Percentiles rank a stretch among this genome's conserved stretches.
These are phyloP conservation scores for Cossypha caffra DNA, from an alignment of 2,797 vertebrate genomes.

Conservation along the genomic window DNA sequence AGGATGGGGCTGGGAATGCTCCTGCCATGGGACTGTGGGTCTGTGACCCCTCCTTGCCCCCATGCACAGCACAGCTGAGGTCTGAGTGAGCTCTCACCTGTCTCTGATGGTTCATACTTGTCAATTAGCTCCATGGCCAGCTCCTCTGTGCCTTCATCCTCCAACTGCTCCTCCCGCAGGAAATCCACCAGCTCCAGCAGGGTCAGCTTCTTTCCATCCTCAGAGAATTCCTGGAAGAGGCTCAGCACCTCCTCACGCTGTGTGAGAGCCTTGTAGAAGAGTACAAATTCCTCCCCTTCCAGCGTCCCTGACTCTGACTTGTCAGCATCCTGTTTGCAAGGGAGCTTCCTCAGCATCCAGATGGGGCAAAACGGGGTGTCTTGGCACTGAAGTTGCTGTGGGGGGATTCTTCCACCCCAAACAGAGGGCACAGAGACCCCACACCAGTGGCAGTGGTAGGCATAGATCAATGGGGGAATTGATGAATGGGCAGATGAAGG, in stretches of 20 bases:
- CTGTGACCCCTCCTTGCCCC: neutral
- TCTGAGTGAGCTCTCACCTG: conserved; percentile 75
- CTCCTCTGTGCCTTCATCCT: conserved; percentile 75
- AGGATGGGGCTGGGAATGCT: neutral
- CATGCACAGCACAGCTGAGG: neutral
- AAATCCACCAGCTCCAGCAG: conserved; percentile 90
- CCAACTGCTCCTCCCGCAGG: conserved; percentile 85
- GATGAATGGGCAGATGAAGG: neutral
- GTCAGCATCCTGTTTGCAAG: conserved; percentile 87
- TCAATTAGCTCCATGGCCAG: conserved; percentile 86
- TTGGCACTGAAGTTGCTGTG: neutral
- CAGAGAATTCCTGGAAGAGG: conserved; percentile 89
- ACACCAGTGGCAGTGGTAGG: fast-evolving
- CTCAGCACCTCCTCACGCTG: conserved; percentile 88
- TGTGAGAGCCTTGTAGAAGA: conserved; percentile 94
- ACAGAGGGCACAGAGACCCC: neutral
- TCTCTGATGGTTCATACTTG: conserved; percentile 88
- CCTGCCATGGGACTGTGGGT: neutral
- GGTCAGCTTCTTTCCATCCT: conserved; percentile 87
- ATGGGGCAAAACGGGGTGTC: fast-evolving
- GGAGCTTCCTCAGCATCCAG: neutral
- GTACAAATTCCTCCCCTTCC: conserved; percentile 91
- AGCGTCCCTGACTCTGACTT: conserved; percentile 83
- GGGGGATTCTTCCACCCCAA: neutral
- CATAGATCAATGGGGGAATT: fast-evolving